Percentiles rank a stretch among this genome's conserved stretches.
Conservation (phyloP, 2,888 invertebrate species). For the Autographa gamma region DNA sequence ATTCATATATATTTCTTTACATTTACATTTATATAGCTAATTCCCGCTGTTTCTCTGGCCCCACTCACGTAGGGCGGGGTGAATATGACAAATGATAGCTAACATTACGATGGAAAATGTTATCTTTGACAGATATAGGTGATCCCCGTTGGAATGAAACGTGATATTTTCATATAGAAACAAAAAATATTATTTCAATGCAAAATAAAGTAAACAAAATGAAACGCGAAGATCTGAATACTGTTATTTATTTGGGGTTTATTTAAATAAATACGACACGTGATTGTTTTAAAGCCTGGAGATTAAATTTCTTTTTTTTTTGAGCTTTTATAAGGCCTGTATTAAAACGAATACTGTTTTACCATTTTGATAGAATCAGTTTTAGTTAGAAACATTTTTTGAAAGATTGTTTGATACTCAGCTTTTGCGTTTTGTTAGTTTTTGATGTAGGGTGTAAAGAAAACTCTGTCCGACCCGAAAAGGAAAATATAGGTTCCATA, state of each 20-base stretch:
- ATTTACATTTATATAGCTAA: not conserved
- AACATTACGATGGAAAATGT: constrained; percentile 56
- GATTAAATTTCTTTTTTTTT: constrained; percentile 6
- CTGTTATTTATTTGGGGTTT: constrained; percentile 12
- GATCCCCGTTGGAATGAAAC: constrained; percentile 46
- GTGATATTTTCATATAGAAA: constrained; percentile 53
- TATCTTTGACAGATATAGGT: constrained; percentile 63
- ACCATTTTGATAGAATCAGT: too few species aligned
- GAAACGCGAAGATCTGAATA: constrained; percentile 9
- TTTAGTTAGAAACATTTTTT: too few species aligned
- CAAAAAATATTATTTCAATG: constrained; percentile 18
- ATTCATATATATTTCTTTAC: too few species aligned
- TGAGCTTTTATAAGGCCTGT: constrained; percentile 9
- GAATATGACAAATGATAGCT: constrained; percentile 59
- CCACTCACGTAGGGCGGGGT: constrained; percentile 31
- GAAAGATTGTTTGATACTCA: too few species aligned
- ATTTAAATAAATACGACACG: constrained; percentile 15
- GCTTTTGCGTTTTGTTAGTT: too few species aligned
- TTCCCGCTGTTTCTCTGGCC: constrained; percentile 25
- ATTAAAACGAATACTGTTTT: too few species aligned
- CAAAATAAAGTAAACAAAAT: constrained; percentile 15
- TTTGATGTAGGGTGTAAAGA: too few species aligned
- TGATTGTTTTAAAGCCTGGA: constrained; percentile 11
- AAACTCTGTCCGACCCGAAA: too few species aligned
- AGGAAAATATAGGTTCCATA: too few species aligned